Evolutionary conservation across 2,797 vertebrate genomes (phyloP).

Genomic region (Sphenopsis melanotis): DNA sequence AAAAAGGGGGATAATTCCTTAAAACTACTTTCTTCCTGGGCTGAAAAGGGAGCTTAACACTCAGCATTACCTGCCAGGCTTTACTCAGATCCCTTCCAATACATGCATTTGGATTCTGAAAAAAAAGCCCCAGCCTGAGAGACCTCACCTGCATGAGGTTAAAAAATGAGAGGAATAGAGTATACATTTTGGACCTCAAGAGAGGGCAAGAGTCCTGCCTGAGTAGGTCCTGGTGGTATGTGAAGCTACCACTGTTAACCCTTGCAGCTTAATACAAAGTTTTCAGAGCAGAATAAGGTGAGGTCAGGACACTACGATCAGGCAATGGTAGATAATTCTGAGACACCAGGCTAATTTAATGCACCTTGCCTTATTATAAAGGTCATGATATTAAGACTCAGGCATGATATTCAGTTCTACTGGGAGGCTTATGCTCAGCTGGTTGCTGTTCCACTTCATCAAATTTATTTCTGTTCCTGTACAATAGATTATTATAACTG

Average conservation of each 20-base stretch:
- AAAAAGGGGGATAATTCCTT: neutral
- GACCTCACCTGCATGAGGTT: neutral
- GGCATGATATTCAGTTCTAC: neutral
- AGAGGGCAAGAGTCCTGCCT: neutral
- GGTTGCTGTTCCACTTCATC: neutral
- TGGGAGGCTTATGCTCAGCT: neutral
- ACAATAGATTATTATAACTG: neutral
- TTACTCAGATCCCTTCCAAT: neutral
- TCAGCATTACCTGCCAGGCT: neutral
- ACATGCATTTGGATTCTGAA: neutral
- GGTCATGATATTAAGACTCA: neutral
- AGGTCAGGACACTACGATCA: neutral
- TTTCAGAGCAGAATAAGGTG: neutral
- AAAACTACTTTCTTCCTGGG: neutral
- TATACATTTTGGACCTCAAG: neutral
- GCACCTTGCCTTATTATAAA: neutral
- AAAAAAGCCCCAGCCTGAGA: neutral
- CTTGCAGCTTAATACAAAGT: neutral
- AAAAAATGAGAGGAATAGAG: neutral
- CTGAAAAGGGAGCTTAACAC: neutral
- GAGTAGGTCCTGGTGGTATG: neutral
- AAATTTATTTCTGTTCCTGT: neutral
- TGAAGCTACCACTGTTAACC: neutral
- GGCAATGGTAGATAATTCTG: neutral
- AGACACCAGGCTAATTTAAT: neutral